Percentiles rank a stretch among this genome's conserved stretches.
These are phyloP conservation scores for Coranthus polyacanthus DNA, from an alignment of 2,797 vertebrate genomes.

Conservation along the genomic window DNA sequence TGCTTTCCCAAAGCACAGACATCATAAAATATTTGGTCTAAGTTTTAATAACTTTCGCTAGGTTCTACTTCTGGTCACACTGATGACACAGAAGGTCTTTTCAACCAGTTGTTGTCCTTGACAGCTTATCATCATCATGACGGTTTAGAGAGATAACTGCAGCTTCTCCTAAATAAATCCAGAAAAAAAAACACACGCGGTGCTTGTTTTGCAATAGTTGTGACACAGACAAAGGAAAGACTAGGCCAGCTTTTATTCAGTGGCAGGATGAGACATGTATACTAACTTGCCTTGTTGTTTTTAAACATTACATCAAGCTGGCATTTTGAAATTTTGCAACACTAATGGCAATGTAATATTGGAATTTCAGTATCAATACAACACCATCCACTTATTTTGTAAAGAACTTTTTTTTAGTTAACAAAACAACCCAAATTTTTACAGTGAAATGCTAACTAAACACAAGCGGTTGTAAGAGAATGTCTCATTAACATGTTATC, in stretches of 20 bases:
- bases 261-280: conserved; percentile 32
- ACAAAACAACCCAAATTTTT: no score
- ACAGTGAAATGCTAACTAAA: no score
- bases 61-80: not conserved
- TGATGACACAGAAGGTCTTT: conserved; percentile 44
- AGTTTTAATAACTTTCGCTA: conserved; percentile 4
- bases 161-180: conserved; percentile 19
- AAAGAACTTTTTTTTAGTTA: no score
- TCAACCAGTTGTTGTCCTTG: conserved; percentile 13
- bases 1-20: conserved; percentile 16
- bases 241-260: conserved; percentile 7
- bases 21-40: conserved; percentile 17
- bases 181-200: conserved; percentile 13
- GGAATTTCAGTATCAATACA: not conserved
- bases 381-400: no score
- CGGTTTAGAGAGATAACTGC: conserved; percentile 35
- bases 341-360: not conserved
- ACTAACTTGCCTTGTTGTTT: conserved; percentile 1
- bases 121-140: conserved; percentile 29
- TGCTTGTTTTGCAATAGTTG: conserved; percentile 17
- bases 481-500: no score
- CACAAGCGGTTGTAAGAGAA: no score
- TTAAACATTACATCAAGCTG: not conserved
- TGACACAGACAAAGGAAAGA: conserved; percentile 28
- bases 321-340: not conserved